Evolutionary conservation across 2,888 invertebrate species (phyloP), one percentile per base, ranked within the genome.

Genomic region (Lepas anatifera): DNA sequence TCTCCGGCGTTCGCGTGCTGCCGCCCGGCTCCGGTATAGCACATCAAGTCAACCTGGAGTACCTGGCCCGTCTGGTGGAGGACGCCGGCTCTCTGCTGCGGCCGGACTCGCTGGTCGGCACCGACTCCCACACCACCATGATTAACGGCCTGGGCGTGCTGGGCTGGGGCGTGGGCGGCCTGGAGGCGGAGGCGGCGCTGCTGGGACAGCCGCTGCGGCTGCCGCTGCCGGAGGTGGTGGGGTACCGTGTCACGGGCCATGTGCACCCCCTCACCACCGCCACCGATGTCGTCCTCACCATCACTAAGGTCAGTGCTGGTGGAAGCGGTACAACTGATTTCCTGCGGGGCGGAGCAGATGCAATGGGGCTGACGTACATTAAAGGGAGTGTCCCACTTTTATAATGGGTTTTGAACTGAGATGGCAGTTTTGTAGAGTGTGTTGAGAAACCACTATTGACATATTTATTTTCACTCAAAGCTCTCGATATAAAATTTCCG

Each of bases 121-220:
- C 74, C 13, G 75, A 75, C 66, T 71, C 71, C 8, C 75, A 75
- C 70, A 75, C 75, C 22, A 75, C 75, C 16, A 75, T 75, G 75
- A 72, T 75, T 67, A 75, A 75, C 67, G 75, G 74, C 11, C 66
- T 75, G 18, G 74, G 73, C 25, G 75, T 75, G 22, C 58, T 75
- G 16, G 75, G 75, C 37, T 75, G 75, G 75, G 75, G 75, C 29
- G 75, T 74, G 39, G 75, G 75, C 25, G 75, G 75, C 48, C 68
- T 73, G 29, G 70, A 73, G 68, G 71, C 71, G 10, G 71, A 71
- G 39, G 71, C 71, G 18, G 71, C 48, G 16, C 98, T 99, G 98
- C 80, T 99, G 76, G 96, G 97, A 0, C 97, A 98, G 79, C 89
- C 96, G 0, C 95, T 98, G 77, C 92, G 93, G 70, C 97, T 99